Conservation (phyloP, 2,888 invertebrate species). For the Nemoura dubitans region DNA sequence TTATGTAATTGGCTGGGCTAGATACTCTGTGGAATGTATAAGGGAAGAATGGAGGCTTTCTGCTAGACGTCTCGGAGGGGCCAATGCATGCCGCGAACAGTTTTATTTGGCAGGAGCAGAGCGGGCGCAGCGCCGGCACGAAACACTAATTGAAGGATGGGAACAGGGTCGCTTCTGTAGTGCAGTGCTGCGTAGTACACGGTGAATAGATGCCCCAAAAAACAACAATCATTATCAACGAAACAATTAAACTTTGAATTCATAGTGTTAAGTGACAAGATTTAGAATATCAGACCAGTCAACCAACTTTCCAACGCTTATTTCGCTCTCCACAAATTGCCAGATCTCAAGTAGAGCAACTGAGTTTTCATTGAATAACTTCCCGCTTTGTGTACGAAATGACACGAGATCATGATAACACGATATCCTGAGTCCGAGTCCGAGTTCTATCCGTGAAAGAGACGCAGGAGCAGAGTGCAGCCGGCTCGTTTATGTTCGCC, state of each 20-base stretch:
- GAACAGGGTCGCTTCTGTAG: neutral
- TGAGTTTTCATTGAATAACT: neutral
- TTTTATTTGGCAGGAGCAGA: neutral
- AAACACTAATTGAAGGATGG: neutral
- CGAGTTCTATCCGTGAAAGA: neutral
- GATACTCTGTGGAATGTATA: neutral
- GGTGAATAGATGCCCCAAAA: too few relatives aligned
- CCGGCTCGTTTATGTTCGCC: neutral
- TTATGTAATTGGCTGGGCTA: constrained; percentile 30
- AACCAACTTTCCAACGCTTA: neutral
- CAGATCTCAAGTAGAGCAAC: neutral
- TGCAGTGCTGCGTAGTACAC: too few relatives aligned
- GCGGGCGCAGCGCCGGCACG: neutral
- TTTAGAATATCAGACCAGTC: neutral
- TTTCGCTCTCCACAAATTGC: neutral
- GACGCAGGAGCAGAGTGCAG: neutral
- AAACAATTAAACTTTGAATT: neutral
- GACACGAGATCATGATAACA: neutral
- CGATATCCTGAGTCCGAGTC: neutral
- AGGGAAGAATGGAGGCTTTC: neutral
- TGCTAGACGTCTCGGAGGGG: neutral
- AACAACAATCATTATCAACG: neutral
- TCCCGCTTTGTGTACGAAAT: neutral
- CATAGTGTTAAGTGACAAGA: neutral
- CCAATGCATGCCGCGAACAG: neutral